Evolutionary conservation across 2,113 vertebrate species (phyloP).

Genomic region (Leucosticte australis): DNA sequence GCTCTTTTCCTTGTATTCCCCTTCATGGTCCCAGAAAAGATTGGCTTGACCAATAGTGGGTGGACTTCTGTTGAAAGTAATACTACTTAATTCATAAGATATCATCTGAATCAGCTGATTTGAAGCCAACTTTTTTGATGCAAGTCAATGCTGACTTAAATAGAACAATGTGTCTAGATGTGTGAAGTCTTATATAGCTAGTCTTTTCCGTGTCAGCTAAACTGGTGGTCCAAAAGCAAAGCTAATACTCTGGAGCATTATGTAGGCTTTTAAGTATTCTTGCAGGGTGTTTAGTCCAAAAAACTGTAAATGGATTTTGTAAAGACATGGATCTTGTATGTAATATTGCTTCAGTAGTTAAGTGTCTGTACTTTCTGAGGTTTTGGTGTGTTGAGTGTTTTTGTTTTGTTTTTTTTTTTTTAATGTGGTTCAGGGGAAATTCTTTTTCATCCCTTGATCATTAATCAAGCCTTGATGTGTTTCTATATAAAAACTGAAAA

Average conservation of each 20-base stretch:
- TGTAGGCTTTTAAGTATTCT: slow-evolving; percentile 50
- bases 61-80: slow-evolving; percentile 53
- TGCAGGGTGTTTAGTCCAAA: slow-evolving; percentile 5
- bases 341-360: background rate
- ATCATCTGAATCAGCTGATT: slow-evolving; percentile 54
- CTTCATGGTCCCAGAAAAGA: background rate
- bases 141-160: slow-evolving; percentile 56
- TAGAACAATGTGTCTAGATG: slow-evolving; percentile 60
- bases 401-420: background rate
- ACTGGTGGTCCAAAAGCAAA: slow-evolving; percentile 47
- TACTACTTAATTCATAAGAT: slow-evolving; percentile 48
- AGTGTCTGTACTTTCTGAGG: background rate
- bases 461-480: background rate
- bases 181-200: slow-evolving; percentile 27
- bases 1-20: background rate
- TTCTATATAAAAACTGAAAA: background rate
- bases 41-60: slow-evolving; percentile 38
- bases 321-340: background rate
- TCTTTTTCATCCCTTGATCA: background rate
- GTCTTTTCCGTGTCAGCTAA: slow-evolving; percentile 35
- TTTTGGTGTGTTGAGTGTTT: background rate
- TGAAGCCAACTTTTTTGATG: slow-evolving; percentile 42
- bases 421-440: background rate
- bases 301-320: slow-evolving; percentile 29
- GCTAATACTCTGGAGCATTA: slow-evolving; percentile 53